Evolutionary conservation across 2,113 vertebrate species (phyloP).

Genomic region (Neomonachus schauinslandi): DNA sequence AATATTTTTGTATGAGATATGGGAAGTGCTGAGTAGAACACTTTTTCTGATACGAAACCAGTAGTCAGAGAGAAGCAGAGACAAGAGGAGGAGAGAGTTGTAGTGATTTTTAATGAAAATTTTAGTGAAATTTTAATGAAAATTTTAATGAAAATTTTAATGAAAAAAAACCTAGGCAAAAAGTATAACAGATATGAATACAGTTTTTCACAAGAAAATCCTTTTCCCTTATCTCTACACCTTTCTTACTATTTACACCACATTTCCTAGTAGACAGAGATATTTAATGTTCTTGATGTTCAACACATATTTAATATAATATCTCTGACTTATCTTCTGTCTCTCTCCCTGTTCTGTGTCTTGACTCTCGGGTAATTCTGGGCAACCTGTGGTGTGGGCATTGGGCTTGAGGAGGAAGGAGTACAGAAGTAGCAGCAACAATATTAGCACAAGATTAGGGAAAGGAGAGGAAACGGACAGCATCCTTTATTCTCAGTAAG

Average conservation of each 20-base stretch:
- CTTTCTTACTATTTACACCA: not conserved
- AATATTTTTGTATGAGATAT: not conserved
- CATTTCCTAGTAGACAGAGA: not conserved
- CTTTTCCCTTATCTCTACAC: not conserved
- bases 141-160: constrained; percentile 37
- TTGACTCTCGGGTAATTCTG: not conserved
- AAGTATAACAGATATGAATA: not conserved
- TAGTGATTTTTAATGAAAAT: constrained; percentile 1
- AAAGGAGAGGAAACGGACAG: not conserved
- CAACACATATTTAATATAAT: not conserved
- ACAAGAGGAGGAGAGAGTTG: not conserved
- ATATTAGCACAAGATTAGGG: not conserved
- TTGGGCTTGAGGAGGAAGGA: not conserved
- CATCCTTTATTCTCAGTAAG: not conserved
- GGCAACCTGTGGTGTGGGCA: no score
- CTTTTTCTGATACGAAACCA: not conserved
- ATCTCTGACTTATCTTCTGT: not conserved
- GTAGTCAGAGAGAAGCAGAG: not conserved
- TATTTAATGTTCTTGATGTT: not conserved
- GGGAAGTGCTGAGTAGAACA: not conserved
- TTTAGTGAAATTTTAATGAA: constrained; percentile 35
- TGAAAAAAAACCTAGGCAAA: not conserved
- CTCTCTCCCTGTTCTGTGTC: no score
- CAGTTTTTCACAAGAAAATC: not conserved
- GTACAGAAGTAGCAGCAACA: no score